A percentile compares a stretch with the other conserved stretches of the same genome.
These are phyloP conservation scores for Bujurquina vittata DNA, from an alignment of 2,113 vertebrate genomes.

Conservation along the genomic window DNA sequence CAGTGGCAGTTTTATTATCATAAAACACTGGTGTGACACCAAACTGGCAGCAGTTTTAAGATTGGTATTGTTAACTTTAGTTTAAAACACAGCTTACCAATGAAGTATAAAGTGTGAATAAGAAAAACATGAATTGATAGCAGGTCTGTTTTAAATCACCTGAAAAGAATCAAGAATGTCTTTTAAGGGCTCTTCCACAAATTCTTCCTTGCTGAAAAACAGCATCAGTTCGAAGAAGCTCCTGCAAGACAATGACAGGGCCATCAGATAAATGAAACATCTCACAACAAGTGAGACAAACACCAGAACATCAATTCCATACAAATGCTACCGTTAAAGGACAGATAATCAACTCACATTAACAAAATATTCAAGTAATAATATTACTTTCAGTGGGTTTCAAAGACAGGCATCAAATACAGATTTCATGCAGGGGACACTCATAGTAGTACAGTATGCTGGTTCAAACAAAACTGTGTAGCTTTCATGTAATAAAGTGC, in stretches of 20 bases:
- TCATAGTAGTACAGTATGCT: too few relatives aligned
- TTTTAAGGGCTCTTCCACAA: slow-evolving; percentile 95
- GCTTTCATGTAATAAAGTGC: slow-evolving; percentile 62
- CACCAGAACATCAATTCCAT: not conserved
- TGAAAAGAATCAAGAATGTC: slow-evolving; percentile 94
- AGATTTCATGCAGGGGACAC: too few relatives aligned
- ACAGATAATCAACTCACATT: not conserved
- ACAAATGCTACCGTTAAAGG: not conserved
- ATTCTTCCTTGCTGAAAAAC: slow-evolving; percentile 97
- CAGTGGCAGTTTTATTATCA: not conserved
- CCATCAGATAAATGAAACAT: not conserved
- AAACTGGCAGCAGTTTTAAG: not conserved
- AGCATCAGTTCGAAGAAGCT: slow-evolving; percentile 98
- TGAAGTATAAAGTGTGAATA: not conserved
- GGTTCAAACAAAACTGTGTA: not conserved
- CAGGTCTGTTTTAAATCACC: slow-evolving; percentile 77
- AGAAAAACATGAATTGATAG: not conserved
- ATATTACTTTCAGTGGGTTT: not conserved
- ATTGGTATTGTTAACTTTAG: not conserved
- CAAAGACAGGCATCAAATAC: not conserved
- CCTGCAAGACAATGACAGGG: slow-evolving; percentile 77
- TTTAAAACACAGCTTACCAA: not conserved
- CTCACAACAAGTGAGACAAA: not conserved
- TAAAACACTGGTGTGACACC: not conserved
- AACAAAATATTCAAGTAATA: not conserved